Percentiles rank a stretch among this genome's conserved stretches.
Conservation (phyloP, 2,113 vertebrate genomes). For the Macroglossus sobrinus region DNA sequence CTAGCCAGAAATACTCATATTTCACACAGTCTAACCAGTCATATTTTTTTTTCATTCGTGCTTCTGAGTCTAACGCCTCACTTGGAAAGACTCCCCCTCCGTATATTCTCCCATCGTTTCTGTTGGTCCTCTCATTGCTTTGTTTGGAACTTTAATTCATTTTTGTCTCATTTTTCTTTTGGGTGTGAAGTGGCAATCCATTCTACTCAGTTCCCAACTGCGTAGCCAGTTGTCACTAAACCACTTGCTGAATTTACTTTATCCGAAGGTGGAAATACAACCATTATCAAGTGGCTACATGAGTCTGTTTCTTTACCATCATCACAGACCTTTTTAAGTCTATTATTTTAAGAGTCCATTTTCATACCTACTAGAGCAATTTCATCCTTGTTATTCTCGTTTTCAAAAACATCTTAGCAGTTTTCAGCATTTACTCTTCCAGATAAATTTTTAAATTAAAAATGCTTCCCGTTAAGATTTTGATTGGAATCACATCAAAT, state of each 20-base stretch:
- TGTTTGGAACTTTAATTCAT: background rate
- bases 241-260: background rate
- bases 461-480: background rate
- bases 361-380: background rate
- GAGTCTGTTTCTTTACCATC: background rate
- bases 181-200: background rate
- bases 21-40: background rate
- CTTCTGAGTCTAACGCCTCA: background rate
- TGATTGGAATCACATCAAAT: background rate
- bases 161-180: background rate
- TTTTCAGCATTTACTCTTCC: background rate
- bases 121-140: background rate
- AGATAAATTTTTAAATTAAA: background rate
- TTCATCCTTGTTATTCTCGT: background rate
- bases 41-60: background rate
- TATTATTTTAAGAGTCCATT: background rate
- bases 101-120: background rate
- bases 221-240: background rate
- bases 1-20: background rate
- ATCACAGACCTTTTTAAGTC: background rate
- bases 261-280: background rate
- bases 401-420: background rate
- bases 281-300: background rate
- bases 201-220: background rate
- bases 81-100: background rate